Percentiles rank a stretch among this genome's conserved stretches.
Evolutionary conservation across 2,113 vertebrate species (phyloP).

Genomic region (Stomatorhinus ivindoensis): DNA sequence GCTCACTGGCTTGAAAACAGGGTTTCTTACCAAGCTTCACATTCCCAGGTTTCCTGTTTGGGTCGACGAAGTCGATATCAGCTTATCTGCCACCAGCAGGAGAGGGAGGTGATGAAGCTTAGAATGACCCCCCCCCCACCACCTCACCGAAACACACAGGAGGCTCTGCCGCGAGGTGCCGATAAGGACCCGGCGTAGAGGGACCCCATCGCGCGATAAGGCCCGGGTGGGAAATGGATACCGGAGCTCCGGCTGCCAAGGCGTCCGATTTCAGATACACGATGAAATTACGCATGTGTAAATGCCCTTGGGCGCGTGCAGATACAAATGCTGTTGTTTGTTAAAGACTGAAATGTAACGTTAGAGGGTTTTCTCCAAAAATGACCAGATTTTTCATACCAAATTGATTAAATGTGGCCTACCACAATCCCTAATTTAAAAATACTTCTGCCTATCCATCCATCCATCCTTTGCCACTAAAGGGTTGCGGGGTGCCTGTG

Average conservation of each 20-base stretch:
- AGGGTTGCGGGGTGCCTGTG: not conserved
- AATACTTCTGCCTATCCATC: not conserved
- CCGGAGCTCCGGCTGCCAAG: not conserved
- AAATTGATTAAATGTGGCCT: not conserved
- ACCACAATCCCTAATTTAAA: not conserved
- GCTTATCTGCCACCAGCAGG: constrained; percentile 46
- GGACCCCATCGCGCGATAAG: not conserved
- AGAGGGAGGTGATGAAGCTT: constrained; percentile 42
- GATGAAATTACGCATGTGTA: not conserved
- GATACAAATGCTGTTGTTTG: not conserved
- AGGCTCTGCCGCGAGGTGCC: constrained; percentile 12
- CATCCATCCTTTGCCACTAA: not conserved
- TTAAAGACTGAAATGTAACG: not conserved
- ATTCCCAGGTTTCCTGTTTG: constrained; percentile 47
- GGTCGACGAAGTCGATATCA: constrained; percentile 46
- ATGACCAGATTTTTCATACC: not conserved
- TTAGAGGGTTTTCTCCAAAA: not conserved
- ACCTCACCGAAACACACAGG: constrained; percentile 31
- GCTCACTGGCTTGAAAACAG: constrained; percentile 33
- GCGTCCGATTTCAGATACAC: not conserved
- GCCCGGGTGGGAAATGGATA: not conserved
- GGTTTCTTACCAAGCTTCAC: constrained; percentile 26
- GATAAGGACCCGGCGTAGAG: not conserved
- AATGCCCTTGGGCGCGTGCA: not conserved
- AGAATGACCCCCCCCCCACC: constrained; percentile 37